Percentiles rank a stretch among this genome's conserved stretches.
phyloP scores from a whole-genome alignment of 1,140 invertebrate species.

The Calephelis virginiensis region DNA sequence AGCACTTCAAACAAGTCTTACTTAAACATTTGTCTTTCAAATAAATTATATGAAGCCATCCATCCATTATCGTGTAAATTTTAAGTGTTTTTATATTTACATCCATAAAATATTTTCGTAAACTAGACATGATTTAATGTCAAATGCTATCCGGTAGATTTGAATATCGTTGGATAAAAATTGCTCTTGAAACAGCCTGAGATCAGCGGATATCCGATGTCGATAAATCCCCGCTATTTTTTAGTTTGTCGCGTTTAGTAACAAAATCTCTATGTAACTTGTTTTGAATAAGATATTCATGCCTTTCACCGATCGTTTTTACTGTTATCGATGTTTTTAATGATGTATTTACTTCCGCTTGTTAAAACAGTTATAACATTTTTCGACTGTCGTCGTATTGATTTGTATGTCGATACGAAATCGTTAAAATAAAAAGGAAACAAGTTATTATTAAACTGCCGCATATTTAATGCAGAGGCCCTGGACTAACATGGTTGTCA shows the following conservation, averaged over 20 bases:
- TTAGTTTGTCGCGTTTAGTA: slow-evolving; percentile 14
- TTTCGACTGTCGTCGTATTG: too few relatives aligned
- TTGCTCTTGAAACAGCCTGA: slow-evolving; percentile 31
- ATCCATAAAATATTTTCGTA: slow-evolving; percentile 21
- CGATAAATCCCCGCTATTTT: slow-evolving; percentile 35
- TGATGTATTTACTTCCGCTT: not conserved
- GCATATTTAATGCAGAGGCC: too few relatives aligned
- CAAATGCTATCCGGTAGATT: slow-evolving; percentile 45
- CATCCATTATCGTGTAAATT: not conserved
- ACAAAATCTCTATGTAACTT: slow-evolving; percentile 21
- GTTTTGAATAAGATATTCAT: slow-evolving; percentile 18
- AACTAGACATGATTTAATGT: slow-evolving; percentile 29
- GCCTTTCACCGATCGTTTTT: slow-evolving; percentile 8
- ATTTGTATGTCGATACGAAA: too few relatives aligned
- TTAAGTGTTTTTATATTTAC: slow-evolving; percentile 24
- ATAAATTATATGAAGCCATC: slow-evolving; percentile 24
- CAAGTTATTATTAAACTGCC: too few relatives aligned
- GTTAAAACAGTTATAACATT: too few relatives aligned
- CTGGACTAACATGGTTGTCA: too few relatives aligned
- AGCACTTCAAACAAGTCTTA: too few relatives aligned
- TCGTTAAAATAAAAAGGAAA: too few relatives aligned
- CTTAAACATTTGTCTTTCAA: too few relatives aligned
- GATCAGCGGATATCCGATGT: slow-evolving; percentile 40
- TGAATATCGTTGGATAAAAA: slow-evolving; percentile 39
- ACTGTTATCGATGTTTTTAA: slow-evolving; percentile 8